A percentile compares a stretch with the other conserved stretches of the same genome.
Conservation (phyloP, 2,888 invertebrate species). For the Meteorus cinctellus region DNA sequence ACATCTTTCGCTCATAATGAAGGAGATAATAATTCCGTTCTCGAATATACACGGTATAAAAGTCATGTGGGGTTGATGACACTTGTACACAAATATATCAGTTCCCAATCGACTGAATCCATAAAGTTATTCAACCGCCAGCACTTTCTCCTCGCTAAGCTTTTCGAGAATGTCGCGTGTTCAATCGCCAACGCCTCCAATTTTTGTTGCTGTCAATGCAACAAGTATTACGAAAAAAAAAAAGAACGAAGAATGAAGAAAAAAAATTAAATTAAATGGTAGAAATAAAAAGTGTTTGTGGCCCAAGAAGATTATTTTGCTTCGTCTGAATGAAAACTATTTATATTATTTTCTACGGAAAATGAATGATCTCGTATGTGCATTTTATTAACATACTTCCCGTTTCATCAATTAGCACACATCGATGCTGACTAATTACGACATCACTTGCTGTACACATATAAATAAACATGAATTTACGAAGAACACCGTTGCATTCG, state of each 20-base stretch:
- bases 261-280: not conserved
- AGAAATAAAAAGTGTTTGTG: not conserved
- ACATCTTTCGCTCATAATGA: not conserved
- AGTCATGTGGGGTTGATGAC: slow-evolving; percentile 25
- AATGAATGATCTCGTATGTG: slow-evolving; percentile 38
- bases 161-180: slow-evolving; percentile 37
- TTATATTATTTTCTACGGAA: not conserved
- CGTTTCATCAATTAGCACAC: slow-evolving; percentile 51
- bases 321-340: not conserved
- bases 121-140: slow-evolving; percentile 22
- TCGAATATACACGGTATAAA: not conserved
- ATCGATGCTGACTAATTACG: slow-evolving; percentile 48
- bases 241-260: not conserved
- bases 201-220: not conserved
- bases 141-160: slow-evolving; percentile 45
- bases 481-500: not conserved
- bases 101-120: not conserved
- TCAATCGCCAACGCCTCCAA: slow-evolving; percentile 25
- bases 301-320: not conserved
- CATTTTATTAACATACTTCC: slow-evolving; percentile 49
- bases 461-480: not conserved
- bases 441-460: slow-evolving; percentile 32
- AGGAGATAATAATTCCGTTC: not conserved
- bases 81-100: not conserved
- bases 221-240: not conserved